Base-by-base conservation (phyloP, 1,140 invertebrate genomes). In the Drosophila jambulina region DNA sequence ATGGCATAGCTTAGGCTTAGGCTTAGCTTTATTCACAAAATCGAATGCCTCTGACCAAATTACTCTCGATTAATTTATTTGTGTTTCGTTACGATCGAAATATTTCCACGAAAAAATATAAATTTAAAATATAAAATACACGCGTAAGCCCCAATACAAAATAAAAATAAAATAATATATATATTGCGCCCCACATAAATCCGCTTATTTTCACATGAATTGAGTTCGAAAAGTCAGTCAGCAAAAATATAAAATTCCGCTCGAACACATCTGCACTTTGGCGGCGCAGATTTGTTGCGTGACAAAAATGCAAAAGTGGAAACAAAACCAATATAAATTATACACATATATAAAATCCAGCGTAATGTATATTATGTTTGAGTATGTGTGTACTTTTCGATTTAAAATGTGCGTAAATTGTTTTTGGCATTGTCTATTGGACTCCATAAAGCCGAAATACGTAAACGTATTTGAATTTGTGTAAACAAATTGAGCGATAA, bases 401-500 rank as follows among this genome's bases (percentile, higher is more conserved):
- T 76, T 76, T 67, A 60, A 74, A 38, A 72, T 74, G 54, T 51
- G 61, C 61, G 72, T 76, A 76, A 45, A 76, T 76, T 64, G 61
- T 67, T 63, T 65, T 32, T 29, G 42, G 56, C 54, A 40, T 34
- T 57, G 54, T 27, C 36, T 38, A 56, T 56, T 42, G 42, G 36
- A 43, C 46, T 57, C 62, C 60, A 69, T 81, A 59, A 69, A 19
- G 48, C n/a, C 34, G 17, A 65, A 54, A 53, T 43, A 53, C 49
- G 36, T 32, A 54, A 64, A 48, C 49, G 34, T 75, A 65, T 67
- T 46, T 58, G 29, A 71, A 82, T 19, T 19, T 67, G 45, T 60
- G 62, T 82, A 69, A 75, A 76, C 74, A 87, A 86, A 87, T 83
- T 63, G 54, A 67, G 68, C 62, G 56, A 71, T 75, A 56, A 75